Conservation (phyloP, 2,888 invertebrate species). For the Hermaeophaga mercurialis region DNA sequence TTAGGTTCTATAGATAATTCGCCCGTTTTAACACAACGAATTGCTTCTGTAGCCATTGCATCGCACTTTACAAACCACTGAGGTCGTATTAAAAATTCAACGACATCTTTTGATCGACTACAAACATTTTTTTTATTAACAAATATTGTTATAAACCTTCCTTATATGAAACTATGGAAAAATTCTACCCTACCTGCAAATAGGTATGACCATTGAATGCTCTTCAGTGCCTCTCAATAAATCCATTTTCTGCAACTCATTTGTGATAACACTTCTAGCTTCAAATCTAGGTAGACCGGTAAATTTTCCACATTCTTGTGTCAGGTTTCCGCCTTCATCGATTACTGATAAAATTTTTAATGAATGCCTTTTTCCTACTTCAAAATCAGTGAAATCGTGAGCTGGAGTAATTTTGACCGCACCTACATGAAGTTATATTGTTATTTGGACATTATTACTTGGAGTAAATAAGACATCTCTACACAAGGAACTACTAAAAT, state of each 20-base stretch:
- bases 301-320: constrained; percentile 77
- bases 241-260: constrained; percentile 75
- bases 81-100: constrained; percentile 93
- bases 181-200: constrained; percentile 62
- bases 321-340: constrained; percentile 86
- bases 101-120: constrained; percentile 95
- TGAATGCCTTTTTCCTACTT: constrained; percentile 87
- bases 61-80: constrained; percentile 96
- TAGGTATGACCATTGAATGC: constrained; percentile 95
- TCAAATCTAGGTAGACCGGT: constrained; percentile 89
- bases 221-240: constrained; percentile 63
- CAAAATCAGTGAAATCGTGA: constrained; percentile 97
- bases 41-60: constrained; percentile 87
- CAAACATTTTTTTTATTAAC: too few species aligned
- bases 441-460: too few species aligned
- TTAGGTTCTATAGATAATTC: constrained; percentile 84
- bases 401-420: constrained; percentile 99
- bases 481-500: too few species aligned
- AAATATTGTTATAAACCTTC: too few species aligned
- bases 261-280: constrained; percentile 81
- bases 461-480: too few species aligned
- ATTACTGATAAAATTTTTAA: constrained; percentile 88
- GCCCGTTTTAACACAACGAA: constrained; percentile 78
- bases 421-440: constrained; percentile 62
- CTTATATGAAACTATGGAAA: too few species aligned